Base-by-base conservation (phyloP, 2,797 vertebrate species). In the Luscinia luscinia region DNA sequence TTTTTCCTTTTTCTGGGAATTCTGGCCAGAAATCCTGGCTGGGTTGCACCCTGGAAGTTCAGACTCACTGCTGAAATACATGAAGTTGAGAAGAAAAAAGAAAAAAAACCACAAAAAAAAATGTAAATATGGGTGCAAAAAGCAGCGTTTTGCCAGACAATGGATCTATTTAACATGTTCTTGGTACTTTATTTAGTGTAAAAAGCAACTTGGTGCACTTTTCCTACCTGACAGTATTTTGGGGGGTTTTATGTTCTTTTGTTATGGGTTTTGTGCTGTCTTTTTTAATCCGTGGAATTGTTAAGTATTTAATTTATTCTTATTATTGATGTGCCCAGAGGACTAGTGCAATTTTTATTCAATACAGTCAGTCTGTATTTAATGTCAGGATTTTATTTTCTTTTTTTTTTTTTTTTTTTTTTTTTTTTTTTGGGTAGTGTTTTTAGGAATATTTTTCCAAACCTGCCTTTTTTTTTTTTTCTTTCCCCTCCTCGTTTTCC, bases 141-240 rank as follows among this genome's bases (percentile, higher is more conserved):
- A 66, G 87, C 82, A 13, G 92, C n/a, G 84, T 78, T 86, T 72
- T 49, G 93, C 82, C 26, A 82, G 95, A 90, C 87, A 93, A 94
- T 91, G 94, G 84, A 89, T 96, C 91, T 96, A 90, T 97, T 97
- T 96, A 95, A 95, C 96, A 90, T 62, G 82, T 97, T 97, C 95
- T 95, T 90, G 96, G 97, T 96, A 95, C 96, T 96, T 97, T 62
- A 97, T 96, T 96, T 97, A 95, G 84, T 95, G 95, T 96, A 98
- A 98, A 98, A 98, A 96, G 96, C 96, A 52, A 97, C 97, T 97
- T 93, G 85, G 98, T 98, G 98, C 98, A 98, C 99, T 98, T 98
- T 98, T 98, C 98, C 97, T 97, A 98, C 96, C 89, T 90, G 79
- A 96, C 96, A 96, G 98, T 98, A 98, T 98, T 98, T 51, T 54